These are phyloP conservation scores for Leptarthrus brevirostris DNA, from an alignment of 2,888 invertebrate genomes.

Conservation along the genomic window DNA sequence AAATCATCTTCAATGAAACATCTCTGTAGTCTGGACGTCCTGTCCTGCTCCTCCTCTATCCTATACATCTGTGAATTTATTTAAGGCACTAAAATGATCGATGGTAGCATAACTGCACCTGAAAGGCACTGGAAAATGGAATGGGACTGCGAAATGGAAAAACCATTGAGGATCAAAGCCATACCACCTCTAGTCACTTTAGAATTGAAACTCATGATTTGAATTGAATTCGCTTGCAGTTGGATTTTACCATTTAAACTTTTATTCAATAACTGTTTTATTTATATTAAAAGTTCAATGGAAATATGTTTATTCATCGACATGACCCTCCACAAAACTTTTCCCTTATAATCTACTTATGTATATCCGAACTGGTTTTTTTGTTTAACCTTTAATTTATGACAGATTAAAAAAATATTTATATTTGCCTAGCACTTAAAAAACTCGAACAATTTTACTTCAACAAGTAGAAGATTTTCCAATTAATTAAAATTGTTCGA, in stretches of 20 bases:
- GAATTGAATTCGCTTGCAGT: background rate
- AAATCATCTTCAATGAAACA: background rate
- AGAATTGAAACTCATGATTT: background rate
- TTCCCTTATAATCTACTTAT: no score
- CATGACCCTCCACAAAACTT: no score
- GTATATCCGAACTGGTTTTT: no score
- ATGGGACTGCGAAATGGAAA: background rate
- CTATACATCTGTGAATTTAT: background rate
- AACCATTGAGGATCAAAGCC: background rate
- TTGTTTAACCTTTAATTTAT: no score
- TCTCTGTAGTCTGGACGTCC: background rate
- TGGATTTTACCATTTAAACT: background rate
- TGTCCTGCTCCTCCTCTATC: background rate
- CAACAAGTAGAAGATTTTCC: no score
- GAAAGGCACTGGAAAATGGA: constrained; percentile 12
- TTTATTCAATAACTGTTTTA: background rate
- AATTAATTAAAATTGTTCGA: no score
- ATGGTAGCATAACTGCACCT: background rate
- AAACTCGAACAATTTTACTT: no score
- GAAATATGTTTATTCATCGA: no score
- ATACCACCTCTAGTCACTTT: background rate
- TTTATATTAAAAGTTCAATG: no score
- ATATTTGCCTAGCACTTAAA: no score
- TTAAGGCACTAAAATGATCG: constrained; percentile 17
- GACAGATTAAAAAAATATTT: no score